A percentile compares a stretch with the other conserved stretches of the same genome.
Conservation (phyloP, 1,140 invertebrate species). For the Diachasma alloeum region DNA sequence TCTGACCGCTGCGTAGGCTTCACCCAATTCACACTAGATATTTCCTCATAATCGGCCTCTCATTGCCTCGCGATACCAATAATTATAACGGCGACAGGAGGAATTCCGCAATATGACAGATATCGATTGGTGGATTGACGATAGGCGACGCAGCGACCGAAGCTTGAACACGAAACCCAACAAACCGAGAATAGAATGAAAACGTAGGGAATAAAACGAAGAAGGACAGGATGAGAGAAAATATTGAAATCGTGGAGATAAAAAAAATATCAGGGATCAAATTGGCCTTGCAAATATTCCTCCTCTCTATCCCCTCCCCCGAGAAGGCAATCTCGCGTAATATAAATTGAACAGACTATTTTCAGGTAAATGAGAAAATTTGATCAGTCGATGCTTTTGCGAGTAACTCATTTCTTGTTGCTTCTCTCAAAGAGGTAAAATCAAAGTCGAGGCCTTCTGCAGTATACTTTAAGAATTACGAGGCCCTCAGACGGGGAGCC, state of each 20-base stretch:
- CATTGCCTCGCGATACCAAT: neutral
- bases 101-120: constrained; percentile 5
- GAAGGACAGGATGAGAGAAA: constrained; percentile 44
- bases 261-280: constrained; percentile 17
- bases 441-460: neutral
- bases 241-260: constrained; percentile 15
- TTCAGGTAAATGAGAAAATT: constrained; percentile 1
- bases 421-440: neutral
- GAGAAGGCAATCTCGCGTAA: constrained; percentile 6
- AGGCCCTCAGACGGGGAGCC: neutral
- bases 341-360: constrained; percentile 9
- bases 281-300: constrained; percentile 20
- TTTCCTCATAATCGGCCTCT: neutral
- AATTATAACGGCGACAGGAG: too few species aligned
- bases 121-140: constrained; percentile 52
- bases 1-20: constrained; percentile 60
- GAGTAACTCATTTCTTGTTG: neutral
- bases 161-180: constrained; percentile 58
- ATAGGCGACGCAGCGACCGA: constrained; percentile 64
- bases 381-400: neutral
- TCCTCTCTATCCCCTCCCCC: neutral
- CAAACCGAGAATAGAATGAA: constrained; percentile 44
- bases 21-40: constrained; percentile 47
- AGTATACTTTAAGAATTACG: neutral
- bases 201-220: constrained; percentile 50